A percentile compares a stretch with the other conserved stretches of the same genome.
Evolutionary conservation across 2,888 invertebrate species (phyloP).

Genomic region (Drymonia ruficornis): DNA sequence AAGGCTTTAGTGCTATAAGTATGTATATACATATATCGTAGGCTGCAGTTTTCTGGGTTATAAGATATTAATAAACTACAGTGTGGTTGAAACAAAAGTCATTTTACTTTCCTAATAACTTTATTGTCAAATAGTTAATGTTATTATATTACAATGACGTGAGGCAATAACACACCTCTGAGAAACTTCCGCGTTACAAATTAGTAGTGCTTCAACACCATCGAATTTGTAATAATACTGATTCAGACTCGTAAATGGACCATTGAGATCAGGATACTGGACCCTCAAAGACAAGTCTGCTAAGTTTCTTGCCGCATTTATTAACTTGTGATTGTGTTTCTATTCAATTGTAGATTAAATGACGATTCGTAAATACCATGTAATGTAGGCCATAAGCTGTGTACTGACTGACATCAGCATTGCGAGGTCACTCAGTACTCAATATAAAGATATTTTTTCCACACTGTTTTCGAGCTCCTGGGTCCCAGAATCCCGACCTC

Average conservation of each 20-base stretch:
- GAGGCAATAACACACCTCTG: conserved; percentile 54
- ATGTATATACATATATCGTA: too few relatives aligned
- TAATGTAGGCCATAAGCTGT: too few relatives aligned
- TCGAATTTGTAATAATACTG: conserved; percentile 66
- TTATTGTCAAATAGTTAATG: conserved; percentile 71
- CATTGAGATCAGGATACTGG: background rate
- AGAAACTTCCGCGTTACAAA: conserved; percentile 59
- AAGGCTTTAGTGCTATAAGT: too few relatives aligned
- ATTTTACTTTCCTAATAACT: conserved; percentile 58
- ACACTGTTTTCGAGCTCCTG: too few relatives aligned
- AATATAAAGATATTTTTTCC: too few relatives aligned
- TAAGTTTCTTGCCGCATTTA: too few relatives aligned
- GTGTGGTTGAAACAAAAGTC: conserved; percentile 28
- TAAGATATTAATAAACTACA: background rate
- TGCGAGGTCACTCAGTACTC: too few relatives aligned
- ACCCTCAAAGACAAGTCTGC: background rate
- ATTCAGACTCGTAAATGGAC: conserved; percentile 15
- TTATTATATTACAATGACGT: conserved; percentile 54
- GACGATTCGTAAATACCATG: too few relatives aligned
- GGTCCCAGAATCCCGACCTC: background rate
- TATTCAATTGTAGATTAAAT: too few relatives aligned
- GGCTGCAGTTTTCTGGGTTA: too few relatives aligned
- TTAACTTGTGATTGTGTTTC: too few relatives aligned
- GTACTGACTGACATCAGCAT: too few relatives aligned
- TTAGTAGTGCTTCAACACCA: conserved; percentile 67